Evolutionary conservation across 23 tunicate species (phyloP).

Genomic region (Ciona savignyi): DNA sequence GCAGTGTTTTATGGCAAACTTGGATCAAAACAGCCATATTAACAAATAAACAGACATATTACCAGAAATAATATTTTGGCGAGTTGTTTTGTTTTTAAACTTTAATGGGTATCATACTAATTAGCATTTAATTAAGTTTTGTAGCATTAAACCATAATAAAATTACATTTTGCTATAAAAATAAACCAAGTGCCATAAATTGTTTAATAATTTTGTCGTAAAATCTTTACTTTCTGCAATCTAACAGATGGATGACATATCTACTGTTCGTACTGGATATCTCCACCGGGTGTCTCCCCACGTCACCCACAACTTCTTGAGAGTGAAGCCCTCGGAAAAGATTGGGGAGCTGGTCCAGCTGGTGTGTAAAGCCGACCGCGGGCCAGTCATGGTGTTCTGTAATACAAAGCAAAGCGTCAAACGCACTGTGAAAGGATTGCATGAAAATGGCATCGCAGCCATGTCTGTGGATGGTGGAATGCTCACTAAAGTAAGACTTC

Average conservation of each 20-base stretch:
- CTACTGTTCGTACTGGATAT: conserved; percentile 40
- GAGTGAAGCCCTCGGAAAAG: conserved; percentile 56
- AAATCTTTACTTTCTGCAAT: conserved; percentile 19
- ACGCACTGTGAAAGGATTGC: conserved; percentile 5
- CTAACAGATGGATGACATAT: conserved; percentile 43
- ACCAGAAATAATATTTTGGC: no score
- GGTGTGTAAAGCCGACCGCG: background rate
- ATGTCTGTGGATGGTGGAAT: conserved; percentile 15
- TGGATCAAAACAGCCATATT: no score
- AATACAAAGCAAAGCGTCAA: conserved; percentile 21
- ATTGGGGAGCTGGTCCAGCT: conserved; percentile 21
- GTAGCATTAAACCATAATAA: no score
- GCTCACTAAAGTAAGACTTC: no score
- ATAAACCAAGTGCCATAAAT: no score
- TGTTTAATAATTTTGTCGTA: no score
- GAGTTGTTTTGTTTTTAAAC: no score
- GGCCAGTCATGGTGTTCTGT: conserved; percentile 53
- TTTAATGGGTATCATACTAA: no score
- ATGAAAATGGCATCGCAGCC: conserved; percentile 37
- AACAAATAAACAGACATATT: no score
- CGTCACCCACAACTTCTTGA: conserved; percentile 59
- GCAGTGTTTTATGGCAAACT: no score
- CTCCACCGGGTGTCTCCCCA: conserved; percentile 82
- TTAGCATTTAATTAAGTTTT: no score
- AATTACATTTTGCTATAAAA: no score